These are phyloP conservation scores for Peromyscus leucopus DNA, from an alignment of 2,113 vertebrate species.

Conservation along the genomic window DNA sequence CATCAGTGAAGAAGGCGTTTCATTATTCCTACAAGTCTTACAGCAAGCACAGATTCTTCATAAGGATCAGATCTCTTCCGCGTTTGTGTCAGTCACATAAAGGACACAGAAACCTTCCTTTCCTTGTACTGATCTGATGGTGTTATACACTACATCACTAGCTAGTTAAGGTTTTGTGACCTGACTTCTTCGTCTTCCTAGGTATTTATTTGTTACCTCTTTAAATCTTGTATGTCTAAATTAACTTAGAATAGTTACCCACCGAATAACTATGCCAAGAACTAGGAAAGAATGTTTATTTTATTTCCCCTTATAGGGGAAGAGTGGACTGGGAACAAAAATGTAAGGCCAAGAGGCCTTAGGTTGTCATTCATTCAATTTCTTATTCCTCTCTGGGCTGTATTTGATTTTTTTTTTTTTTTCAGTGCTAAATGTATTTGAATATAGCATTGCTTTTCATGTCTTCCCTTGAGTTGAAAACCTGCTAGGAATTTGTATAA, in stretches of 20 bases:
- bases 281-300: conserved; percentile 84
- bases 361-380: conserved; percentile 73
- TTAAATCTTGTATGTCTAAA: conserved; percentile 80
- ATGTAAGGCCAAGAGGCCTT: conserved; percentile 80
- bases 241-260: conserved; percentile 82
- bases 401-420: conserved; percentile 70
- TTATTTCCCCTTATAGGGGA: conserved; percentile 86
- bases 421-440: conserved; percentile 71
- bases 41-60: conserved; percentile 81
- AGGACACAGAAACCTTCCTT: conserved; percentile 78
- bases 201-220: conserved; percentile 84
- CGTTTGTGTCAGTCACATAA: conserved; percentile 75
- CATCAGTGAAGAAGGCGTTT: conserved; percentile 78
- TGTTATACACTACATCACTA: conserved; percentile 73
- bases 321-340: conserved; percentile 83
- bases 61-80: conserved; percentile 80
- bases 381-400: conserved; percentile 77
- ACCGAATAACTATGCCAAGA: conserved; percentile 84
- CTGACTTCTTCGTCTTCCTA: conserved; percentile 81
- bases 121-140: conserved; percentile 72
- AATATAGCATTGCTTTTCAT: conserved; percentile 74
- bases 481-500: conserved; percentile 73
- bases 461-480: conserved; percentile 77
- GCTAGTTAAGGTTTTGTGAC: conserved; percentile 77
- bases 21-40: conserved; percentile 75